phyloP scores from a whole-genome alignment of 2,113 vertebrate genomes.

The Chionodraco myersi region DNA sequence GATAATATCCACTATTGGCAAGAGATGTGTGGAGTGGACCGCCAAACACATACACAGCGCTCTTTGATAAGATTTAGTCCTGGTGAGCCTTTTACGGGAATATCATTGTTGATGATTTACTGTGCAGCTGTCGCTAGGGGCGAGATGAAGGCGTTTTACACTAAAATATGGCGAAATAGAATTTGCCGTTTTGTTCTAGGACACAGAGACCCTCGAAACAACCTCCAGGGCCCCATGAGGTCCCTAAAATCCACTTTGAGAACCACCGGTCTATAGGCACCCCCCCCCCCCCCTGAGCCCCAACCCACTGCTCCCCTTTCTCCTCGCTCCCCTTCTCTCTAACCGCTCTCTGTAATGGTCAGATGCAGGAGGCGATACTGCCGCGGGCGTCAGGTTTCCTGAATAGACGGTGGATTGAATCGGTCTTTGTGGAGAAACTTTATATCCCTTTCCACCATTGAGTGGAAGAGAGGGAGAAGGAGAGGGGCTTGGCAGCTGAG shows the following conservation, averaged over 20 bases:
- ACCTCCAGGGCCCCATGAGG: slow-evolving; percentile 36
- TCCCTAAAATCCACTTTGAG: slow-evolving; percentile 51
- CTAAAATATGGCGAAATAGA: slow-evolving; percentile 29
- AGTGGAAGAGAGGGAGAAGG: slow-evolving; percentile 78
- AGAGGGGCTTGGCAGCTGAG: slow-evolving; percentile 83
- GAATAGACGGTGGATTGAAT: slow-evolving; percentile 89
- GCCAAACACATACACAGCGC: slow-evolving; percentile 49
- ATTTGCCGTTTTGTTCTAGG: slow-evolving; percentile 9
- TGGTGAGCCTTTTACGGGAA: slow-evolving; percentile 40
- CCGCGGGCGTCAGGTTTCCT: slow-evolving; percentile 90
- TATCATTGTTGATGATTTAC: slow-evolving; percentile 59
- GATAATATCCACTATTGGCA: slow-evolving; percentile 67
- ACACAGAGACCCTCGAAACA: slow-evolving; percentile 15
- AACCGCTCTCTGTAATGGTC: slow-evolving; percentile 83
- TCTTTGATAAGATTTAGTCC: slow-evolving; percentile 55
- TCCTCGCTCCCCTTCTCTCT: slow-evolving; percentile 59
- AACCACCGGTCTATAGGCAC: slow-evolving; percentile 41
- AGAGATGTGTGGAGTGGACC: slow-evolving; percentile 29
- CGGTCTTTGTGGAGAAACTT: slow-evolving; percentile 94
- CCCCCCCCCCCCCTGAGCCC: slow-evolving; percentile 10
- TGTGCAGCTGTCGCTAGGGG: slow-evolving; percentile 18
- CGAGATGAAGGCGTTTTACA: slow-evolving; percentile 22
- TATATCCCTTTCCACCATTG: slow-evolving; percentile 91
- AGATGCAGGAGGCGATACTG: slow-evolving; percentile 88
- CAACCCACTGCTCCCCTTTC: slow-evolving; percentile 39